Percentiles rank a stretch among this genome's conserved stretches.
Evolutionary conservation across 2,113 vertebrate genomes (phyloP).

Genomic region (Bubo bubo): DNA sequence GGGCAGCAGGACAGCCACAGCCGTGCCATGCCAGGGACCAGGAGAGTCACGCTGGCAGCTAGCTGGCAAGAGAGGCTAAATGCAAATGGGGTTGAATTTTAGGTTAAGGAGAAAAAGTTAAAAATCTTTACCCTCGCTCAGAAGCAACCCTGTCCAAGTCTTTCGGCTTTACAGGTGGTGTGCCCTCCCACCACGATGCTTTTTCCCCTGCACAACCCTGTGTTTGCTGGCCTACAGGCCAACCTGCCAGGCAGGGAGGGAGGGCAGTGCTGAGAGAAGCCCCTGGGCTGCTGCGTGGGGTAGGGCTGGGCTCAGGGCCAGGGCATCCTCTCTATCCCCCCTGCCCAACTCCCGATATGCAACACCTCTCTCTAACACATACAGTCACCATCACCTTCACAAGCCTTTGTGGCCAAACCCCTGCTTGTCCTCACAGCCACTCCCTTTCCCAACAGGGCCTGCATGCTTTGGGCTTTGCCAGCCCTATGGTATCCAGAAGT

Average conservation of each 20-base stretch:
- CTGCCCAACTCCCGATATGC: background rate
- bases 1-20: background rate
- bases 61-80: background rate
- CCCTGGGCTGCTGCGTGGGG: background rate
- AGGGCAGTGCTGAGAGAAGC: background rate
- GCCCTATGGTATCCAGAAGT: background rate
- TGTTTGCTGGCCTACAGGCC: background rate
- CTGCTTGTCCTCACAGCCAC: background rate
- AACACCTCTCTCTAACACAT: background rate
- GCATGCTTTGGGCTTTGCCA: background rate
- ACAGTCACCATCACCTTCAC: background rate
- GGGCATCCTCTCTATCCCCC: background rate
- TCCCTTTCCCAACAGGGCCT: background rate
- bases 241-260: fast-evolving
- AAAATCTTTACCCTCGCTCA: background rate
- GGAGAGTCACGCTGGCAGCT: background rate
- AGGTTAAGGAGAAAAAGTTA: background rate
- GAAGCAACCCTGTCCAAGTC: background rate
- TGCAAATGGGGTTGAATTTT: background rate
- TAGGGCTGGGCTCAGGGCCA: background rate
- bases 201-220: background rate
- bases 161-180: background rate
- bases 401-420: background rate
- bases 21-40: background rate
- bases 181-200: background rate